Evolutionary conservation across 2,888 invertebrate genomes (phyloP).

Genomic region (Magallana nippona): DNA sequence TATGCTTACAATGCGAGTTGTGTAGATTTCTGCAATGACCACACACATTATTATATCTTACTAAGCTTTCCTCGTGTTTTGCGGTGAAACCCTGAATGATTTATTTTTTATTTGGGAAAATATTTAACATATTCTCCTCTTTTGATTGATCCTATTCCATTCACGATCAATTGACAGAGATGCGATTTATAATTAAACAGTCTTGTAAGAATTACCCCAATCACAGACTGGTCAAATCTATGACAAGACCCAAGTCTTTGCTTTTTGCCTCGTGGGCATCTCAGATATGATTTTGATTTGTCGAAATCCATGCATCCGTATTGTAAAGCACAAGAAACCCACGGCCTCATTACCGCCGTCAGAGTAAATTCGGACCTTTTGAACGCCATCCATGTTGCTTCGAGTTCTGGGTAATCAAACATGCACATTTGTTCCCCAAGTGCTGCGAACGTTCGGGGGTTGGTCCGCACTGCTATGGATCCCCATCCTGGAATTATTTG

Average conservation of each 20-base stretch:
- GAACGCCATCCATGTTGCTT: slow-evolving; percentile 41
- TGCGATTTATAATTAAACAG: slow-evolving; percentile 37
- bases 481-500: slow-evolving; percentile 22
- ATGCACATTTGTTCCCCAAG: slow-evolving; percentile 43
- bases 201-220: slow-evolving; percentile 52
- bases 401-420: slow-evolving; percentile 46
- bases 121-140: slow-evolving; percentile 9
- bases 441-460: slow-evolving; percentile 40
- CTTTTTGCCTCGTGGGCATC: slow-evolving; percentile 37
- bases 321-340: slow-evolving; percentile 46
- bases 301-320: slow-evolving; percentile 41
- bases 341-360: slow-evolving; percentile 45
- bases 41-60: too few species aligned
- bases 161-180: slow-evolving; percentile 26
- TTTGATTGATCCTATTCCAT: background rate
- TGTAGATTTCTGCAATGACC: too few species aligned
- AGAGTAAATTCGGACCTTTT: slow-evolving; percentile 39
- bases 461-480: slow-evolving; percentile 34
- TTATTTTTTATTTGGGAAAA: background rate
- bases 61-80: too few species aligned
- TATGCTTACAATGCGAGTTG: too few species aligned
- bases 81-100: background rate
- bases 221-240: slow-evolving; percentile 59
- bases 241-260: slow-evolving; percentile 52
- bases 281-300: slow-evolving; percentile 11